Conservation (phyloP, 2,113 vertebrate genomes). For the Dasyurus viverrinus region DNA sequence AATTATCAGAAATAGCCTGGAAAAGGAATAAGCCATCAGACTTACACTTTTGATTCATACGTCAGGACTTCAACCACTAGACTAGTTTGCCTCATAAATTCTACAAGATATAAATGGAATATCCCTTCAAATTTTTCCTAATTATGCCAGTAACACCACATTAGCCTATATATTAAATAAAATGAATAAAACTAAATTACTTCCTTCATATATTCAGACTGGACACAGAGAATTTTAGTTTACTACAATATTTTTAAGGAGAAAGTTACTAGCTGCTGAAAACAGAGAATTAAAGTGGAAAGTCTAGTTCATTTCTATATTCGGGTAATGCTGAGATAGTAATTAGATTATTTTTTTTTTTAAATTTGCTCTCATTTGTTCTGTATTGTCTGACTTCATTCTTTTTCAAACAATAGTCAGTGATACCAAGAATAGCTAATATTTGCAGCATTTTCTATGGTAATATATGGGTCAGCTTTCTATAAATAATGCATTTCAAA, state of each 20-base stretch:
- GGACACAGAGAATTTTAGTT: constrained; percentile 2
- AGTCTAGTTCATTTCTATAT: constrained; percentile 28
- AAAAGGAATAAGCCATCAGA: neutral
- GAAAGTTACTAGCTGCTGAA: constrained; percentile 14
- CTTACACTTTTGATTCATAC: neutral
- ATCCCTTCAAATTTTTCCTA: constrained; percentile 30
- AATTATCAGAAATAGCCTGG: neutral
- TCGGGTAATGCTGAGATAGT: constrained; percentile 54
- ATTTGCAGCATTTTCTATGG: constrained; percentile 42
- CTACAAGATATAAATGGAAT: neutral
- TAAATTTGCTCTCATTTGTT: constrained; percentile 51
- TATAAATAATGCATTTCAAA: constrained; percentile 72
- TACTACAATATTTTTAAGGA: constrained; percentile 28
- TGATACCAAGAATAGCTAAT: constrained; percentile 61
- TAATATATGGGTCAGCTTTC: constrained; percentile 42
- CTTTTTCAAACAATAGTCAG: constrained; percentile 38
- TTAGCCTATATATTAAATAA: constrained; percentile 36
- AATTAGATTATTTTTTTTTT: neutral
- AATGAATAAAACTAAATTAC: constrained; percentile 49
- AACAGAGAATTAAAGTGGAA: neutral
- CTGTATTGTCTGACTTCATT: constrained; percentile 35
- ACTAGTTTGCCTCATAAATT: neutral
- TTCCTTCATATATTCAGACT: constrained; percentile 27
- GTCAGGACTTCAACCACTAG: neutral
- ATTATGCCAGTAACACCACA: neutral